Base-by-base conservation (phyloP, 1,140 invertebrate genomes). In the Neelides sp. region DNA sequence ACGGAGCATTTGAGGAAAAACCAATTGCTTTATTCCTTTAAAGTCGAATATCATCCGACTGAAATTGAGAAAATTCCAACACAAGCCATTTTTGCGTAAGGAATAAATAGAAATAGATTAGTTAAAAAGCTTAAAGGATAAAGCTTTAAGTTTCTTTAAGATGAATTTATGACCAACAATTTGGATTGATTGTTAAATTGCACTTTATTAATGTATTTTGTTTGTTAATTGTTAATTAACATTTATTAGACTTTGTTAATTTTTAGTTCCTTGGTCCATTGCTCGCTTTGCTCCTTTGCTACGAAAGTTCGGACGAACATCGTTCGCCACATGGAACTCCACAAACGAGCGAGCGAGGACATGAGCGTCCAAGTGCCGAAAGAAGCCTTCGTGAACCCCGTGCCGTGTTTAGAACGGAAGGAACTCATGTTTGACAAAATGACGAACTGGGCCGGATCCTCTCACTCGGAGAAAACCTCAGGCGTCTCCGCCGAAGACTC, bases 401-500 rank as follows among this genome's bases (percentile, higher is more conserved):
- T 86, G 0, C 83, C 83, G 0, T 82, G 80, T 64, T 66, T 85
- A 17, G 78, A 82, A 41, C 78, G 78, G 27, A 81, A 79, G 49
- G 82, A 85, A 61, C 76, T 74, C 54, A 82, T 84, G 75, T 86
- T 86, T 63, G 83, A 86, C 62, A 83, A 82, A 64, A 87, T 86
- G 83, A 73, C 78, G 0, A 87, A 87, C 65, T 68, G 85, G 13
- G 82, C 84, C 0, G 76, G 76, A 20, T 82, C 80, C 63, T 83
- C 81, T 1, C 73, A 78, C 55, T 68, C 70, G 40, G 69, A 68
- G 45, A 69, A 72, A 37, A 50, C 27, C 48, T 53, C 43, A 30
- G 30, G 8, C 0, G 2, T 48, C 10, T 24, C 4, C 13, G 12
- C 7, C 8, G 50, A 52, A 32, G 46, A 65, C 54, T 64, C 34